These are phyloP conservation scores for Barypeithes pellucidus DNA, from an alignment of 2,888 invertebrate genomes.

Conservation along the genomic window DNA sequence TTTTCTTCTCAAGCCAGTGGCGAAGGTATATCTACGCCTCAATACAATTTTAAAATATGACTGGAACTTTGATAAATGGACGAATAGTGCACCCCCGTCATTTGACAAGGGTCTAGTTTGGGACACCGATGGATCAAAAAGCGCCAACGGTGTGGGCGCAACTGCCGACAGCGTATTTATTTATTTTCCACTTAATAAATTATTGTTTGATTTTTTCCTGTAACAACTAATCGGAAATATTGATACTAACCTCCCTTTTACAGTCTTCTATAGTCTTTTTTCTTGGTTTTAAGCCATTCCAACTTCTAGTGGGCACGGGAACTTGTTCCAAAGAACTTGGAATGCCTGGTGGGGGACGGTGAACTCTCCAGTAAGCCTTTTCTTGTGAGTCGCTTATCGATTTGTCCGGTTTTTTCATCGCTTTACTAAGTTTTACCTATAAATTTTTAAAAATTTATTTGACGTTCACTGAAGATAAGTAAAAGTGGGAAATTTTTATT, in stretches of 20 bases:
- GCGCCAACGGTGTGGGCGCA: no score
- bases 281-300: slow-evolving; percentile 79
- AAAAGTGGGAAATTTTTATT: not conserved
- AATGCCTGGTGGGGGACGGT: slow-evolving; percentile 93
- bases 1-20: no score
- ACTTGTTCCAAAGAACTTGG: slow-evolving; percentile 89
- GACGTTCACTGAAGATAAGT: not conserved
- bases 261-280: slow-evolving; percentile 85
- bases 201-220: no score
- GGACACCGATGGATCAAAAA: no score
- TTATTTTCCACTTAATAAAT: no score
- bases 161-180: no score
- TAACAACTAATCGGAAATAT: no score
- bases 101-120: no score
- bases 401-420: slow-evolving; percentile 96
- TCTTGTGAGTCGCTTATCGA: slow-evolving; percentile 97
- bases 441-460: slow-evolving; percentile 35
- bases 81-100: no score
- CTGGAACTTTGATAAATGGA: no score
- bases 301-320: slow-evolving; percentile 85
- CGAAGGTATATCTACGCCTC: no score
- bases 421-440: slow-evolving; percentile 91
- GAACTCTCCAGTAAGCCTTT: slow-evolving; percentile 97
- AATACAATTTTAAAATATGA: no score
- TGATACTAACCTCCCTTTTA: slow-evolving; percentile 80